Base-by-base conservation (phyloP, 2,888 invertebrate genomes). In the Helleia helle region DNA sequence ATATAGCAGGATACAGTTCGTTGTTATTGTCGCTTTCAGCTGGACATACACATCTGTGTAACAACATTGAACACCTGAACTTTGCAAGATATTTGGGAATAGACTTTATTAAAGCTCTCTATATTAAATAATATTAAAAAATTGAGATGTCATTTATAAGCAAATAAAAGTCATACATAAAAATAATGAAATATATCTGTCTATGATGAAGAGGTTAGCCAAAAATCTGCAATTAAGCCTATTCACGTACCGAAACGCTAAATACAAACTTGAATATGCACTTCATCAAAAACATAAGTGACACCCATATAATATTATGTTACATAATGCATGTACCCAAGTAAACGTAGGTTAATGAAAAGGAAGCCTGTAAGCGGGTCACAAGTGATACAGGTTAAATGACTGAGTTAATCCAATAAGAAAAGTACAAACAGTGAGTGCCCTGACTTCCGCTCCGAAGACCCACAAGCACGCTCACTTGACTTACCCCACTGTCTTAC, bases 401-500 rank as follows among this genome's bases (percentile, higher is more conserved):
- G 75, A 69, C 70, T 65, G 63, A 65, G 62, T 55, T 83, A 83
- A 84, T 80, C 84, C 77, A 65, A 71, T 84, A 81, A 80, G 77
- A 84, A 62, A 83, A 73, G 70, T 77, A 84, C 79, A 83, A 84
- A 83, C 77, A 80, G 60, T 65, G 71, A 69, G 62, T 72, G 72
- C 68, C 73, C 74, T 66, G 68, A 74, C 79, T 80, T 80, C 79
- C 80, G 72, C 48, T 11, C 58, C 47, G 81, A 84, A 84, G 83
- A 75, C 84, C 74, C 65, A 73, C 80, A 81, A 72, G 66, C 66
- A 65, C 69, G 3, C 69, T 70, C 65, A 66, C 70, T 71, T 52
- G 50, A 54, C 57, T 59, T 75, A 76, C 77, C 76, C 77, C 64
- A 80, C 69, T 77, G 79, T 77, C 79, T 80, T 77, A 80, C 74